Evolutionary conservation across 2,888 invertebrate genomes (phyloP).

Genomic region (Scaptomyza reducta): DNA sequence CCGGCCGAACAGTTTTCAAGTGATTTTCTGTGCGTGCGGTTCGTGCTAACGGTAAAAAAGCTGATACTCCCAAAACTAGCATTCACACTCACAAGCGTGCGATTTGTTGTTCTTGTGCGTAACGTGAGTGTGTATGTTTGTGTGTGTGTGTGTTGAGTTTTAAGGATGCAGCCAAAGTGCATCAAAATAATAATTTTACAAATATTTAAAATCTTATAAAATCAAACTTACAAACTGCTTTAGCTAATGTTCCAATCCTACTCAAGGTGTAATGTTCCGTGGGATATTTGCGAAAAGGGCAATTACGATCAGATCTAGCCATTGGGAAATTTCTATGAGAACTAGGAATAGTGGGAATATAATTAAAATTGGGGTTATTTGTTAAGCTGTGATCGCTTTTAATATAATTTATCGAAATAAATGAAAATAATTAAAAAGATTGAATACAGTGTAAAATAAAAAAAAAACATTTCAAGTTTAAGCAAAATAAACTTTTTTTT

Average conservation of each 20-base stretch:
- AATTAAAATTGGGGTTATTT: neutral
- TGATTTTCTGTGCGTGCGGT: slow-evolving; percentile 69
- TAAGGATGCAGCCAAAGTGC: slow-evolving; percentile 33
- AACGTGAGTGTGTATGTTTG: slow-evolving; percentile 12
- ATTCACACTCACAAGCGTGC: slow-evolving; percentile 26
- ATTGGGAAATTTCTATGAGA: neutral
- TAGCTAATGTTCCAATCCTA: slow-evolving; percentile 12
- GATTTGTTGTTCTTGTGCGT: slow-evolving; percentile 25
- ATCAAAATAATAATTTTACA: slow-evolving; percentile 13
- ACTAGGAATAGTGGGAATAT: neutral
- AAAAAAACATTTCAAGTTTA: no score
- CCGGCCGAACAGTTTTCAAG: slow-evolving; percentile 67
- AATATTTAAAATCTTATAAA: slow-evolving; percentile 1
- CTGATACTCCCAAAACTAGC: slow-evolving; percentile 14
- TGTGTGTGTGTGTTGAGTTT: slow-evolving; percentile 13
- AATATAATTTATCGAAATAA: neutral
- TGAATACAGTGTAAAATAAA: neutral
- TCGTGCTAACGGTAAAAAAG: slow-evolving; percentile 60
- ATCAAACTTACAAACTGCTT: neutral
- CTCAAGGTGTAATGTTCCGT: no score
- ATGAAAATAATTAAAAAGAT: no score
- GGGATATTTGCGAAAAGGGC: neutral
- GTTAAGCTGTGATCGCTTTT: neutral
- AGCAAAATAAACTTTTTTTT: neutral
- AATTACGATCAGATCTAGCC: slow-evolving; percentile 6